Evolutionary conservation across 35 echinoderm and acorn worm species (phyloP), one percentile per base, ranked within the genome.

Genomic region (Lytechinus variegatus): DNA sequence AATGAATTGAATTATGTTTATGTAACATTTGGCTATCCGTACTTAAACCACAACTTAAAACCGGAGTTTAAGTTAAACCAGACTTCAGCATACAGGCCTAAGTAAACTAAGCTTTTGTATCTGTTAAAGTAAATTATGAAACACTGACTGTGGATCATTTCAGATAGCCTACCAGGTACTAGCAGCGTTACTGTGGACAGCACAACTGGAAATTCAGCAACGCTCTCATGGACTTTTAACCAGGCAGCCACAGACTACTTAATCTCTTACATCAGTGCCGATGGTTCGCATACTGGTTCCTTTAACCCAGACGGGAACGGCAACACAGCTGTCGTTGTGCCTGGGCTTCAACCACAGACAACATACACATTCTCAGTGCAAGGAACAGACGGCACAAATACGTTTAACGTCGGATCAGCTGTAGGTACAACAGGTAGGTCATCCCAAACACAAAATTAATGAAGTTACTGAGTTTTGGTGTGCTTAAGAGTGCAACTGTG

Each of bases 191-290:
- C 10, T 14, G 53, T 93, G 27, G 27, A 24, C 8, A 52, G 91
- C 33, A 92, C 91, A 52, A 92, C 91, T 51, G 9, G 33, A 27
- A 92, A 54, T 54, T 53, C 91, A 54, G 91, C 91, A 24, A 54
- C 33, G 6, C 91, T 92, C 1, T 92, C 91, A 9, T 92, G 91
- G 91, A 92, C 91, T 9, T 8, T 52, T 54, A 52, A 8, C 10
- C 29, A 13, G 91, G 9, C 29, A 92, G 91, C 91, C n/a, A 54
- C 53, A 52, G 52, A 24, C 53, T 92, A 92, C 91, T 19, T 55
- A 13, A 93, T 93, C 21, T 93, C 92, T n/a, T 93, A 93, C 55
- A 93, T 93, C 92, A 93, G 92, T 54, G 54, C 55, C 27, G 92
- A 93, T 54, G 14, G 92, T 10, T 9, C 92, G 4, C 14, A 93